phyloP scores from a whole-genome alignment of 2,113 vertebrate species.

The Tautogolabrus adspersus region DNA sequence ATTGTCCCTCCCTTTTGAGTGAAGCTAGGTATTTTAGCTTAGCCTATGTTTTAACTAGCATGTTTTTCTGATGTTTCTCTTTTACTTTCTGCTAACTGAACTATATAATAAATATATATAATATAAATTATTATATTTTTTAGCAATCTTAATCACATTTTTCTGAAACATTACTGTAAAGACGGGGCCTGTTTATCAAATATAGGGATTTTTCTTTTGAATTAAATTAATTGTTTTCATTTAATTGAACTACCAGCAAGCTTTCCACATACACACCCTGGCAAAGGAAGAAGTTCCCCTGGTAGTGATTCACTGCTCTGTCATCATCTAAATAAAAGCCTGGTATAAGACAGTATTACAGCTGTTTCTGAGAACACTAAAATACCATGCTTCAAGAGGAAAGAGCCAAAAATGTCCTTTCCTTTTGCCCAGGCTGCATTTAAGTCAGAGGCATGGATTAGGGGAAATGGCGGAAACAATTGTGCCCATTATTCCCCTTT shows the following conservation, averaged over 20 bases:
- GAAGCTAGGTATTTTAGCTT: too few species aligned
- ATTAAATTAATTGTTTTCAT: not conserved
- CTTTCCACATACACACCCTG: not conserved
- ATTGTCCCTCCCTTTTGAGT: not conserved
- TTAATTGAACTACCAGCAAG: not conserved
- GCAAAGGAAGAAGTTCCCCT: not conserved
- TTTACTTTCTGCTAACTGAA: not conserved
- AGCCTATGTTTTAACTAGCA: too few species aligned
- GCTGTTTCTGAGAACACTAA: not conserved
- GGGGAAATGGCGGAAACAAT: conserved; percentile 57
- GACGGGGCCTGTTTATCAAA: not conserved
- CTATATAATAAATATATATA: too few species aligned
- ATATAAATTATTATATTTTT: too few species aligned
- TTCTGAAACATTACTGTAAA: not conserved
- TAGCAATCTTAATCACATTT: not conserved
- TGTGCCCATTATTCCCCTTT: conserved; percentile 67
- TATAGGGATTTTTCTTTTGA: not conserved
- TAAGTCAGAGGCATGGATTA: conserved; percentile 44
- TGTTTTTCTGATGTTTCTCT: too few species aligned
- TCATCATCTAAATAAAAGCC: conserved; percentile 16
- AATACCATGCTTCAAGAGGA: conserved; percentile 1
- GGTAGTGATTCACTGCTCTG: not conserved
- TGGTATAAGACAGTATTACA: not conserved
- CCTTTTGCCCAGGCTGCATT: conserved; percentile 24
- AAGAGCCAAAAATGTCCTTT: conserved; percentile 23